phyloP scores from a whole-genome alignment of 2,888 invertebrate genomes.

The Chouioia cunea region DNA sequence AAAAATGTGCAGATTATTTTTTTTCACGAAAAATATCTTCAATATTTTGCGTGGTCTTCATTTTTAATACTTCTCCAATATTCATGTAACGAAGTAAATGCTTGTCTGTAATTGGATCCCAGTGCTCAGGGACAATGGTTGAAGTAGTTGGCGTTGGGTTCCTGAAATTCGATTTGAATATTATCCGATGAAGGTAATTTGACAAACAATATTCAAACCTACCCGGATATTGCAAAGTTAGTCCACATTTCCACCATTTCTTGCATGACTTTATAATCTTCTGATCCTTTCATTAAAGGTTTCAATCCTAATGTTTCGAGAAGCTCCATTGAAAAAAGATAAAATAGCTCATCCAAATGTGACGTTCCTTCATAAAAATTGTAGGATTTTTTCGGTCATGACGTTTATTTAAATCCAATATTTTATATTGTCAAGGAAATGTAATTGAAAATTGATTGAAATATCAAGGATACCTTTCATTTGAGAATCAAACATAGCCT shows the following conservation, averaged over 20 bases:
- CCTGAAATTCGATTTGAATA: constrained; percentile 46
- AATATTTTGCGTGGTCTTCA: constrained; percentile 49
- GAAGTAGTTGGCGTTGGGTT: constrained; percentile 58
- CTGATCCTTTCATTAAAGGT: constrained; percentile 39
- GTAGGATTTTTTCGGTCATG: not conserved
- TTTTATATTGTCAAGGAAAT: no score
- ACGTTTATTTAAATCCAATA: no score
- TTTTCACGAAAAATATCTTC: constrained; percentile 34
- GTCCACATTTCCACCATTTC: constrained; percentile 62
- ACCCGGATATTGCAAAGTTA: constrained; percentile 64
- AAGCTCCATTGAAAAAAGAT: constrained; percentile 54
- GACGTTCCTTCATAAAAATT: constrained; percentile 50
- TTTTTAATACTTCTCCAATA: constrained; percentile 53
- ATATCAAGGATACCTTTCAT: constrained; percentile 52
- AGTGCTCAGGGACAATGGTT: constrained; percentile 52
- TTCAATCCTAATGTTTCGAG: constrained; percentile 39
- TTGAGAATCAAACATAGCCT: constrained; percentile 40
- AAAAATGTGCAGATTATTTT: no score
- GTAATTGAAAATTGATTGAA: no score
- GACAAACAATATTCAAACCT: constrained; percentile 6
- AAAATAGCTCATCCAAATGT: constrained; percentile 58
- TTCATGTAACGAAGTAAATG: constrained; percentile 53
- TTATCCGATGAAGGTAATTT: constrained; percentile 4
- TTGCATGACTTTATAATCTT: constrained; percentile 53
- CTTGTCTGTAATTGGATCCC: constrained; percentile 54